phyloP scores from a whole-genome alignment of 2,888 invertebrate species.

The Orthonevra nobilis region DNA sequence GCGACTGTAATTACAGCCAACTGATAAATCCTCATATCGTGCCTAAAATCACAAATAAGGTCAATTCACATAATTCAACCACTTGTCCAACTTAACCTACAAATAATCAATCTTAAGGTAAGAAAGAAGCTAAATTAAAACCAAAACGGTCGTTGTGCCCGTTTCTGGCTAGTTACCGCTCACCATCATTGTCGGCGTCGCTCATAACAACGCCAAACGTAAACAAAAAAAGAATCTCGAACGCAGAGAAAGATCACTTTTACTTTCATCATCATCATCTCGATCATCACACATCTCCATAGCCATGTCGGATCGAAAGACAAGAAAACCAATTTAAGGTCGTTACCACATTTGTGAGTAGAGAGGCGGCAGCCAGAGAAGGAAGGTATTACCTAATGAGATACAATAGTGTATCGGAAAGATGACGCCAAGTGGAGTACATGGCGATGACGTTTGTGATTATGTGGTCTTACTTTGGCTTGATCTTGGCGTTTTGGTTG shows the following conservation, averaged over 20 bases:
- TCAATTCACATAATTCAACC: constrained; percentile 39
- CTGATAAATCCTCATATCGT: constrained; percentile 54
- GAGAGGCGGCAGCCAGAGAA: constrained; percentile 4
- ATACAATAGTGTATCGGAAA: constrained; percentile 28
- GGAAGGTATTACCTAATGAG: constrained; percentile 39
- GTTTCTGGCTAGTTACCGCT: constrained; percentile 14
- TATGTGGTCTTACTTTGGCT: constrained; percentile 34
- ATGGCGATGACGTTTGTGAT: constrained; percentile 10
- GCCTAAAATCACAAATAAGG: constrained; percentile 34
- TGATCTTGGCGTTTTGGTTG: constrained; percentile 47
- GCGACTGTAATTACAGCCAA: constrained; percentile 63
- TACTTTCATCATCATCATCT: constrained; percentile 55
- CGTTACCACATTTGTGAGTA: constrained; percentile 56
- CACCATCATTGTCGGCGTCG: too few relatives aligned
- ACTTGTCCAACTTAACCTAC: constrained; percentile 38
- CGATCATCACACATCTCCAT: background rate
- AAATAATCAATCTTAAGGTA: constrained; percentile 9
- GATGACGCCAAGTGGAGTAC: constrained; percentile 52
- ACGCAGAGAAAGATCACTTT: constrained; percentile 58
- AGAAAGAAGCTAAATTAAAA: background rate
- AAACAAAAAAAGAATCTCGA: constrained; percentile 42
- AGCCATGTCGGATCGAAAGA: constrained; percentile 5
- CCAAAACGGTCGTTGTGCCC: constrained; percentile 66
- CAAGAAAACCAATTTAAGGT: constrained; percentile 43
- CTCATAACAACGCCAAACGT: constrained; percentile 29